Base-by-base conservation (phyloP, 1,140 invertebrate species). In the Lasaia peninsularis region DNA sequence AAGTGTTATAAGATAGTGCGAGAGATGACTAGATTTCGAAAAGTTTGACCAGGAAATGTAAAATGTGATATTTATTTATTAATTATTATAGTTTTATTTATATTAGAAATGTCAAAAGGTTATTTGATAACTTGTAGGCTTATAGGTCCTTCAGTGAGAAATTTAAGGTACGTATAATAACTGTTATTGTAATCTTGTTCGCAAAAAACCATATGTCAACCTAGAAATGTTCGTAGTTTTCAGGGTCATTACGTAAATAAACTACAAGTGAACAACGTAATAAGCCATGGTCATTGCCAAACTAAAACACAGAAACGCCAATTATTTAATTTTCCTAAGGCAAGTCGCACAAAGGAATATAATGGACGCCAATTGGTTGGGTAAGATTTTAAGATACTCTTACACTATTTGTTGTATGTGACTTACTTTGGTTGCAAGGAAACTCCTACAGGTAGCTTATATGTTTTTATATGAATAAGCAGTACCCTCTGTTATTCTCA, bases 361-460 rank as follows among this genome's bases (percentile, higher is more conserved):
- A 89, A 90, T 71, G 93, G 93, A 63, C 92, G 93, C 70, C 94
- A 94, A 80, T 80, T 95, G 33, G 89, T 95, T 51, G 94, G 94
- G 94, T 94, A 88, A 90, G 86, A 77, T 8, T 20, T 44, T 18
- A 11, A 21, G 10, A 18, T 58, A 40, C 34, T 58, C 31, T 24
- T 16, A 18, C 18, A 32, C n/a, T n/a, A n/a, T n/a, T n/a, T n/a
- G n/a, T n/a, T n/a, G n/a, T n/a, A n/a, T n/a, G n/a, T n/a, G n/a
- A n/a, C n/a, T n/a, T n/a, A n/a, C n/a, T n/a, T n/a, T n/a, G n/a
- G n/a, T n/a, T n/a, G n/a, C n/a, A n/a, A n/a, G n/a, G n/a, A n/a
- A n/a, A n/a, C n/a, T n/a, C n/a, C n/a, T n/a, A n/a, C n/a, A n/a
- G n/a, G n/a, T n/a, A n/a, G n/a, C n/a, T n/a, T n/a, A n/a, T n/a